phyloP scores from a whole-genome alignment of 2,797 vertebrate genomes.

The Enteromius unitaeniatus region DNA sequence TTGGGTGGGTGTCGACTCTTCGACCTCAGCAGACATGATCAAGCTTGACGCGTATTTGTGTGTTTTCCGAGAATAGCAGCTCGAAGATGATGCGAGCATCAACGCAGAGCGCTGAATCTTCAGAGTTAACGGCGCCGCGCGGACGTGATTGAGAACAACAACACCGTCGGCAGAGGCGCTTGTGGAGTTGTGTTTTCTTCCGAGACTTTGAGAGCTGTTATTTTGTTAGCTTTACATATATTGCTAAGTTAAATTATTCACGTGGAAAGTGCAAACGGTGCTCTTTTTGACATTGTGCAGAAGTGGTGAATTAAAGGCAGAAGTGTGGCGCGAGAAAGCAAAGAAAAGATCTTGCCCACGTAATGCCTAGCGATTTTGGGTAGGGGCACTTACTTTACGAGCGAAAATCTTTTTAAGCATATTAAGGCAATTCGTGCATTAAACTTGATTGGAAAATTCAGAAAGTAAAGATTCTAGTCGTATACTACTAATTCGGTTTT shows the following conservation, averaged over 20 bases:
- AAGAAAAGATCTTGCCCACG: constrained; percentile 65
- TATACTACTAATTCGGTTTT: not conserved
- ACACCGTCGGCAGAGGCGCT: constrained; percentile 72
- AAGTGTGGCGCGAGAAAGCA: constrained; percentile 10
- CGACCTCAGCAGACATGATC: constrained; percentile 78
- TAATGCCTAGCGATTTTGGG: constrained; percentile 56
- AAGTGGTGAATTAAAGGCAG: not conserved
- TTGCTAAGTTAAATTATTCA: not conserved
- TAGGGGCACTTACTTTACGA: constrained; percentile 68
- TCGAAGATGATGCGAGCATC: not conserved
- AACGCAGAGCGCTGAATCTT: constrained; percentile 2
- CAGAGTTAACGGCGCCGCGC: constrained; percentile 71
- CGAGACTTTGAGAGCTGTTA: constrained; percentile 62
- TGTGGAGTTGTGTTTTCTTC: constrained; percentile 79
- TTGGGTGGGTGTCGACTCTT: constrained; percentile 73
- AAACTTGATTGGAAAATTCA: not conserved
- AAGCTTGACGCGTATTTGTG: not conserved
- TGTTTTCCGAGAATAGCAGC: not conserved
- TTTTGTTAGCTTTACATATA: constrained; percentile 2
- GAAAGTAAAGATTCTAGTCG: constrained; percentile 12
- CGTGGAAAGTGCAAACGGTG: not conserved
- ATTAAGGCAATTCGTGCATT: not conserved
- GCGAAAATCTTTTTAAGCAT: constrained; percentile 28
- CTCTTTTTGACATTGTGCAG: not conserved
- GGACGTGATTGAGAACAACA: constrained; percentile 89